Evolutionary conservation across 2,888 invertebrate genomes (phyloP).

Genomic region (Monoplex corrugatus): DNA sequence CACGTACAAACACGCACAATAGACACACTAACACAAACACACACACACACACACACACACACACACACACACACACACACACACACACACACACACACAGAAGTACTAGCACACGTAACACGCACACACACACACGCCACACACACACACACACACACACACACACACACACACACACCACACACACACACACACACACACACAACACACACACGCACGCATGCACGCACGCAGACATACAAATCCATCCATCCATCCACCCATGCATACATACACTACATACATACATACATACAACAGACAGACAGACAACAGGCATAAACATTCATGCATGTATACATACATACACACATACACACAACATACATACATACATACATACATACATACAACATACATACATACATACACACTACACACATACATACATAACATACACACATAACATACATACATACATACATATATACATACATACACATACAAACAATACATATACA

Average conservation of each 20-base stretch:
- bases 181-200: conserved; percentile 6
- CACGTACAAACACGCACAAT: too few species aligned
- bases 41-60: conserved; percentile 36
- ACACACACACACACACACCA: conserved; percentile 38
- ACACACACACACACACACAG: background rate
- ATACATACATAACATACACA: too few species aligned
- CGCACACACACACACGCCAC: too few species aligned
- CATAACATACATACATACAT: too few species aligned
- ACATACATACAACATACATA: background rate
- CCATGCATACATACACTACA: background rate
- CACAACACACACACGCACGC: too few species aligned
- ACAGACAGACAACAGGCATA: background rate
- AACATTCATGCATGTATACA: background rate
- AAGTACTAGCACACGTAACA: background rate
- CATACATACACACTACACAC: too few species aligned
- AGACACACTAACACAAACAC: background rate
- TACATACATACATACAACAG: background rate
- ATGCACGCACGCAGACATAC: background rate
- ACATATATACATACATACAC: too few species aligned
- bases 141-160: background rate
- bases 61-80: background rate
- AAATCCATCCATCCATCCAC: background rate
- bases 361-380: background rate
- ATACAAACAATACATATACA: too few species aligned
- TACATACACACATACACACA: background rate